Percentiles rank a stretch among this genome's conserved stretches.
These are phyloP conservation scores for Emys orbicularis DNA, from an alignment of 2,797 vertebrate genomes.

Conservation along the genomic window DNA sequence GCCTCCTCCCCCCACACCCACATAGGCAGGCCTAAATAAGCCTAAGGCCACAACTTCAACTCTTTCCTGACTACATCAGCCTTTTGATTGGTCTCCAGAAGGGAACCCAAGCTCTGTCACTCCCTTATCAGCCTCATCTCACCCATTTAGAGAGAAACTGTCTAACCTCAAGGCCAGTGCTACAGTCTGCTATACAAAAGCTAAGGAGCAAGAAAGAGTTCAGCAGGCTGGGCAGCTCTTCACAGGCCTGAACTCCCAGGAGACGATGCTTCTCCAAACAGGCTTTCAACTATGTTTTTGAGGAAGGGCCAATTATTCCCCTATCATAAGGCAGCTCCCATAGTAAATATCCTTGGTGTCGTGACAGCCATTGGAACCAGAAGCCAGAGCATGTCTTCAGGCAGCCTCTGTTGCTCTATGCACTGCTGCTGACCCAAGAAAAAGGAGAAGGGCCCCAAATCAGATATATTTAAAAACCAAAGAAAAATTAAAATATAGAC, in stretches of 20 bases:
- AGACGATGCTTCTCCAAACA: slow-evolving; percentile 3
- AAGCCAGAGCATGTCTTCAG: neutral
- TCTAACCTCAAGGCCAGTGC: slow-evolving; percentile 21
- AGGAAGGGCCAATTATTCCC: neutral
- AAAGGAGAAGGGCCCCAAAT: neutral
- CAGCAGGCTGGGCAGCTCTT: neutral
- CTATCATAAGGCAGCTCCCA: neutral
- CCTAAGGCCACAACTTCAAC: no score
- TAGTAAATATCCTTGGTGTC: neutral
- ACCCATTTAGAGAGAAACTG: neutral
- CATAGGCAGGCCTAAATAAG: no score
- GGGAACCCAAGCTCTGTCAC: accelerated
- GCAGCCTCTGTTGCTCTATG: neutral
- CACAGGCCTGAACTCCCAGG: slow-evolving; percentile 31
- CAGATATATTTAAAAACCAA: neutral
- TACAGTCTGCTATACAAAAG: slow-evolving; percentile 1
- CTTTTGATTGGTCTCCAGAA: neutral
- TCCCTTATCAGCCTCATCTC: neutral
- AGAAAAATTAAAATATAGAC: neutral
- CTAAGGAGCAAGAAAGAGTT: slow-evolving; percentile 6
- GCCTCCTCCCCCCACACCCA: no score
- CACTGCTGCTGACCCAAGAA: neutral
- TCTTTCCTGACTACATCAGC: no score
- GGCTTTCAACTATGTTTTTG: neutral
- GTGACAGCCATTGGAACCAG: neutral